Evolutionary conservation across 2,888 invertebrate genomes (phyloP).

Genomic region (Melanchra persicariae): DNA sequence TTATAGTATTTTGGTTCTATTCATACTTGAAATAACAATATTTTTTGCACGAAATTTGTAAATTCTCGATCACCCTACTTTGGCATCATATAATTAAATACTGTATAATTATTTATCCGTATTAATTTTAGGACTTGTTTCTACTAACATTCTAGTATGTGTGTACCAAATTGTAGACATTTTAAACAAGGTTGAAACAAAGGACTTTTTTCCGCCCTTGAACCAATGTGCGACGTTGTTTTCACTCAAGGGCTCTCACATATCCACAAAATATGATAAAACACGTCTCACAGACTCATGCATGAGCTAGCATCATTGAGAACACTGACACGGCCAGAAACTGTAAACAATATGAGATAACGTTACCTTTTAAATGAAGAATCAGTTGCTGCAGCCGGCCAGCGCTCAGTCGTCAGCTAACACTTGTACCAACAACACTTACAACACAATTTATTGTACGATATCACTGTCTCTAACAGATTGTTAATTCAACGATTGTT

Average conservation of each 20-base stretch:
- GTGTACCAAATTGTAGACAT: no score
- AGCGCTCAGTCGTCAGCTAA: conserved; percentile 32
- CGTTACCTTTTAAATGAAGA: conserved; percentile 69
- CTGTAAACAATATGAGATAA: conserved; percentile 80
- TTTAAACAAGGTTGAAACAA: no score
- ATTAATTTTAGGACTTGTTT: no score
- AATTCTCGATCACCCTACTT: no score
- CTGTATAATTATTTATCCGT: no score
- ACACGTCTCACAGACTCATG: conserved; percentile 71
- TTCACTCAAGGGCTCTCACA: conserved; percentile 41
- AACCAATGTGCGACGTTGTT: conserved; percentile 35
- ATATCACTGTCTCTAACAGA: conserved; percentile 73
- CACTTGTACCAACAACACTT: conserved; percentile 70
- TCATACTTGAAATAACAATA: no score
- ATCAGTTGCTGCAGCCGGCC: conserved; percentile 38
- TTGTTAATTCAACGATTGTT: conserved; percentile 81
- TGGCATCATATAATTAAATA: no score
- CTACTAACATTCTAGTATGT: no score
- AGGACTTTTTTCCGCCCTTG: no score
- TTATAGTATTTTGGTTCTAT: no score
- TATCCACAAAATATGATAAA: conserved; percentile 64
- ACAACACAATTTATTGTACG: conserved; percentile 70
- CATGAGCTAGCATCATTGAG: conserved; percentile 79
- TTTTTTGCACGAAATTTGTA: no score
- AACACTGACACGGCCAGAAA: conserved; percentile 77